Conservation (phyloP, 1,140 invertebrate genomes). For the Trichogramma pretiosum region DNA sequence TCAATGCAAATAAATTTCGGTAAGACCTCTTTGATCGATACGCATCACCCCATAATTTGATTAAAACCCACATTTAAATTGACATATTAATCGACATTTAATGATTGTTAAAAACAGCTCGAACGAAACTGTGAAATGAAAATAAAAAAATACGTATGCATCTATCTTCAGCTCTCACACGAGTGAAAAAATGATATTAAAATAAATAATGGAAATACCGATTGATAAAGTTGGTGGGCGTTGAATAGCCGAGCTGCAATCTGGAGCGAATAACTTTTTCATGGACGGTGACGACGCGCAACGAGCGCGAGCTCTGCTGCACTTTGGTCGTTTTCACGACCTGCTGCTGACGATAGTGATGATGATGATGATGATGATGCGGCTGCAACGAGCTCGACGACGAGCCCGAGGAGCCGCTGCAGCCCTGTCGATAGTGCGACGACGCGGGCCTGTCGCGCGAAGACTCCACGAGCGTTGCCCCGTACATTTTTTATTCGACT, state of each 20-base stretch:
- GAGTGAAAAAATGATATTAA: conserved; percentile 10
- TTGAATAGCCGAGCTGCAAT: conserved; percentile 43
- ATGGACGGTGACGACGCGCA: conserved; percentile 41
- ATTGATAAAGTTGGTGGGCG: conserved; percentile 43
- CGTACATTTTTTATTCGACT: conserved; percentile 34
- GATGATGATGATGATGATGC: conserved; percentile 25
- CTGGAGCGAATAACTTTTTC: conserved; percentile 43
- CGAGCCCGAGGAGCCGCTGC: background rate
- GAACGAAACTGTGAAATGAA: conserved; percentile 1
- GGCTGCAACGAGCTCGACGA: background rate
- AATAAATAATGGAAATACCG: conserved; percentile 28
- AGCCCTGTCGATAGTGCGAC: conserved; percentile 13
- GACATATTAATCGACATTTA: too few species aligned
- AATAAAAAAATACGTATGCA: conserved; percentile 8
- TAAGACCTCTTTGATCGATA: too few species aligned
- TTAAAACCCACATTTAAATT: too few species aligned
- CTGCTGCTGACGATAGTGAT: conserved; percentile 40
- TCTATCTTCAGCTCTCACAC: too few species aligned
- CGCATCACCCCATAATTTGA: too few species aligned
- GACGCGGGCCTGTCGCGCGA: conserved; percentile 25
- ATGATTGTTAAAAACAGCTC: too few species aligned
- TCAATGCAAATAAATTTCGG: too few species aligned
- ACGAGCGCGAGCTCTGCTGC: conserved; percentile 32
- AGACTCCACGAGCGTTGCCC: conserved; percentile 39
- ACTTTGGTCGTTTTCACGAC: conserved; percentile 40